Base-by-base conservation (phyloP, 2,797 vertebrate species). In the Buceros bicornis region DNA sequence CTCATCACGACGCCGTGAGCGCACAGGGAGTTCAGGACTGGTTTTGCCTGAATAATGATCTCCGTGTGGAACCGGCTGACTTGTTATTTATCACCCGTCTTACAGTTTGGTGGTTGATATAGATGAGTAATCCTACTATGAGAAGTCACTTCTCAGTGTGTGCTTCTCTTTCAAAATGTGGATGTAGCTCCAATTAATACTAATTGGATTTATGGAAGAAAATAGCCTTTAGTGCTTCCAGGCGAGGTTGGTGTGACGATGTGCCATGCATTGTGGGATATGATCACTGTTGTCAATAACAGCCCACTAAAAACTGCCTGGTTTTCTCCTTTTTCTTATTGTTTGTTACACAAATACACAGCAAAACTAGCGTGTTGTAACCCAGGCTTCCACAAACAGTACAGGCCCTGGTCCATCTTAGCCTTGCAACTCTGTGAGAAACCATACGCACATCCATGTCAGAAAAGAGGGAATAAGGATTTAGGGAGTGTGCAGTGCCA, bases 181-280 rank as follows among this genome's bases (percentile, higher is more conserved):
- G 56, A 31, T 92, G 87, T 48, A 81, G 78, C 92, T 94, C 74
- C 61, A 77, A 67, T 93, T 90, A 92, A 82, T 82, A 56, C 54
- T 92, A 87, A 95, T 78, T 87, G 80, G 62, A 90, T 96, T 97
- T 94, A 62, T 93, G 86, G 84, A 92, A 85, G 53, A 54, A 71
- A 87, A 89, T 82, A 88, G 62, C 90, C 57, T 93, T 83, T 17
- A 82, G 74, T 53, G 58, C 65, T 89, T 72, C 22, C 3, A 1
- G 69, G 90, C 43, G 42, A 3, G 62, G 58, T 70, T 77, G 48
- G 26, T 29, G 60, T 15, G 54, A 25, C 7, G 43, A 8, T 65
- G 37, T 31, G 71, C 89, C 90, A n/a, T 24, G 47, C 66, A 4
- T 50, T 28, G 84, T 72, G 90, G 42, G 22, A 21, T 69, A 26